phyloP scores from a whole-genome alignment of 30 jellyfish, hydroid and myxozoan genomes.

The Hydra vulgaris region DNA sequence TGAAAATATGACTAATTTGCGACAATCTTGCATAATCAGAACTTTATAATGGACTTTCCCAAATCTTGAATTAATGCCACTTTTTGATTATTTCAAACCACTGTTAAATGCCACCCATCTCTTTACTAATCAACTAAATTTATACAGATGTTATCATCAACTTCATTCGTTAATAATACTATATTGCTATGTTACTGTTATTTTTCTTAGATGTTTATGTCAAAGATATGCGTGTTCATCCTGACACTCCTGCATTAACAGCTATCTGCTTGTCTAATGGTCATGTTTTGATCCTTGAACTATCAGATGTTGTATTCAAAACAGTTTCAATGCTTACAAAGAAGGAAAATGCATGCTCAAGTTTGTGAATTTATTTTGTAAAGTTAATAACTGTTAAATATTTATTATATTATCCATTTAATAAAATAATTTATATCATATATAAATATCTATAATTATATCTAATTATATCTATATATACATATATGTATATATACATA shows the following conservation, averaged over 20 bases:
- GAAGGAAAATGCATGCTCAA: constrained; percentile 23
- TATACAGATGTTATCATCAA: background rate
- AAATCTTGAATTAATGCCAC: too few relatives aligned
- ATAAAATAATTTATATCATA: too few relatives aligned
- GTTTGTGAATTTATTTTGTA: background rate
- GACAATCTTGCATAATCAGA: too few relatives aligned
- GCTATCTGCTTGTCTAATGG: constrained; percentile 66
- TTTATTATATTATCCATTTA: too few relatives aligned
- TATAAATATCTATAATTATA: too few relatives aligned
- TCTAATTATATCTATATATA: too few relatives aligned
- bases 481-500: too few relatives aligned
- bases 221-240: constrained; percentile 59
- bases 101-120: too few relatives aligned
- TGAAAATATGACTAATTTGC: too few relatives aligned
- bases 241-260: constrained; percentile 47
- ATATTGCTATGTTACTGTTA: too few relatives aligned
- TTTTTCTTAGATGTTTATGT: constrained; percentile 39
- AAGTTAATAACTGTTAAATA: background rate
- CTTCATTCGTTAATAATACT: background rate
- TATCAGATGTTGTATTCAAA: constrained; percentile 4
- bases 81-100: too few relatives aligned
- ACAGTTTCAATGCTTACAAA: constrained; percentile 22
- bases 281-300: constrained; percentile 34
- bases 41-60: too few relatives aligned
- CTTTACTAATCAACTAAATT: background rate